Base-by-base conservation (phyloP, 1,140 invertebrate genomes). In the Eupristina koningsbergeri region DNA sequence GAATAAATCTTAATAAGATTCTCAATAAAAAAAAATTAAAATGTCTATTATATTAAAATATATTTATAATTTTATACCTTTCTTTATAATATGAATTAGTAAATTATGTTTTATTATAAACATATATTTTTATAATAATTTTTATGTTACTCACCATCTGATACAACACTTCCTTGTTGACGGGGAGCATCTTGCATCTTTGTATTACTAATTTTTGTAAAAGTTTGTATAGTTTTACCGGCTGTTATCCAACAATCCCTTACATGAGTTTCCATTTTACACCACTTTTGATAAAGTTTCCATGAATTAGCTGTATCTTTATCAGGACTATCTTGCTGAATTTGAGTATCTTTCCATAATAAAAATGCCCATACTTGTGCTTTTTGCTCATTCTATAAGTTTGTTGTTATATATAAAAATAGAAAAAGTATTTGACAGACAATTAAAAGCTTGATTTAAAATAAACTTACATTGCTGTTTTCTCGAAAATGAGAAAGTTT, bases 311-410 rank as follows among this genome's bases (percentile, higher is more conserved):
- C 92, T 0, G 87, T 86, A 58, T 92, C 91, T 61, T 89, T 92
- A 76, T 94, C 93, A n/a, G 93, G 89, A 61, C 91, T 90, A 9
- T 93, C 92, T 83, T 94, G 93, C 64, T 94, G 93, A 26, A 94
- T 93, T 86, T 94, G 94, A 13, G 94, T 94, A 88, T 94, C 94
- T 89, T 97, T 97, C 96, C 96, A 97, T 39, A 97, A 87, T 19
- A 96, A 92, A 89, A 96, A 97, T 69, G 96, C 96, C 96, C 96
- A 97, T 3, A 97, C 95, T 92, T 96, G 95, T 22, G 96, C 95
- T 91, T 96, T 96, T 80, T 94, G 94, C 91, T 96, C 96, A 90
- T 94, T 94, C 94, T 95, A 85, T 3, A 91, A 89, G 84, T 86
- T 76, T 74, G 45, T 39, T 41, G 64, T 22, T 74, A 73, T 74